A percentile compares a stretch with the other conserved stretches of the same genome.
Evolutionary conservation across 2,797 vertebrate genomes (phyloP).

Genomic region (Gymnodraco acuticeps): DNA sequence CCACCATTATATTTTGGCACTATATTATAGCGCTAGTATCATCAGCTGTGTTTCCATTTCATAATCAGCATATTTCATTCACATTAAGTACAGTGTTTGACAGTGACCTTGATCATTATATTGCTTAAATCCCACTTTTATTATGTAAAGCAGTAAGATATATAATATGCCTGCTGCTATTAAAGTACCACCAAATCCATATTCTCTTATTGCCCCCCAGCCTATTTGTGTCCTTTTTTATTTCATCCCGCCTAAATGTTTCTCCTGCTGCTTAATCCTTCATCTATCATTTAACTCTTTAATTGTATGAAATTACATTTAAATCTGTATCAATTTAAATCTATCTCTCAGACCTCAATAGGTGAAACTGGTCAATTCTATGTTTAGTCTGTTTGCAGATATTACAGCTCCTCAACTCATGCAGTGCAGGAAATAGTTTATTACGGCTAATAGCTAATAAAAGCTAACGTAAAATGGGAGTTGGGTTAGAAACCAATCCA

Average conservation of each 20-base stretch:
- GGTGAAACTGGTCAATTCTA: neutral
- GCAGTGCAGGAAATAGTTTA: slow-evolving; percentile 13
- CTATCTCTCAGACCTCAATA: neutral
- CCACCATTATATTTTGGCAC: neutral
- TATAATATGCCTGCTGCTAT: neutral
- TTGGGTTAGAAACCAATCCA: slow-evolving; percentile 37
- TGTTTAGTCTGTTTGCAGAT: slow-evolving; percentile 13
- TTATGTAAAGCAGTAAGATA: slow-evolving; percentile 5
- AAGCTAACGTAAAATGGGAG: slow-evolving; percentile 45
- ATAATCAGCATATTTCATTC: slow-evolving; percentile 36
- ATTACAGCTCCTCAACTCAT: neutral
- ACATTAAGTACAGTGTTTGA: slow-evolving; percentile 22
- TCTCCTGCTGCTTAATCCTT: neutral
- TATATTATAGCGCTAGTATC: slow-evolving; percentile 31
- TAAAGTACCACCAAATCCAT: slow-evolving; percentile 17
- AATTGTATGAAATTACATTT: neutral
- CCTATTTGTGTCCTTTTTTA: neutral
- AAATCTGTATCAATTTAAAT: neutral
- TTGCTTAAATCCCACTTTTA: slow-evolving; percentile 21
- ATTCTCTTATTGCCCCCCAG: neutral
- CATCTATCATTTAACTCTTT: neutral
- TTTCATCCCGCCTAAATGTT: neutral
- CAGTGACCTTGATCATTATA: slow-evolving; percentile 26
- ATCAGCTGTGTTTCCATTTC: slow-evolving; percentile 25
- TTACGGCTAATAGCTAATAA: slow-evolving; percentile 33